These are phyloP conservation scores for Vollenhovia emeryi DNA, from an alignment of 1,140 invertebrate genomes.

Conservation along the genomic window DNA sequence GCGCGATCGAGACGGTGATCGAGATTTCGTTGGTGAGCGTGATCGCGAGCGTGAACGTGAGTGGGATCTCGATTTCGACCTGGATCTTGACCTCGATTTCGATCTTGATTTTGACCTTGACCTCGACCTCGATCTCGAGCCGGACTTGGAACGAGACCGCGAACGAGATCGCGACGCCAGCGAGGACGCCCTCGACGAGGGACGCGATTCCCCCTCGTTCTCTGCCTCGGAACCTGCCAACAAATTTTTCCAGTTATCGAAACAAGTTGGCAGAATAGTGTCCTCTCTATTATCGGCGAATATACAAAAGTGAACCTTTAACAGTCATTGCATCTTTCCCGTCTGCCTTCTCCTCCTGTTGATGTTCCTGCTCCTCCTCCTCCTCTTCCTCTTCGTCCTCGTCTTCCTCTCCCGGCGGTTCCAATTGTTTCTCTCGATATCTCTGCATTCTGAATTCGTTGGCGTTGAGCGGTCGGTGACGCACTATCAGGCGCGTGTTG, in stretches of 20 bases:
- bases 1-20: slow-evolving; percentile 72
- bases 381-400: slow-evolving; percentile 87
- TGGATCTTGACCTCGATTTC: neutral
- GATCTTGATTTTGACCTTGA: neutral
- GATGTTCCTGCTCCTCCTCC: slow-evolving; percentile 79
- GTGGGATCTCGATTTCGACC: neutral
- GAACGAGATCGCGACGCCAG: slow-evolving; percentile 77
- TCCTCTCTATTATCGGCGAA: neutral
- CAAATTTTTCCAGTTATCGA: slow-evolving; percentile 20
- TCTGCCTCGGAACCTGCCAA: slow-evolving; percentile 68
- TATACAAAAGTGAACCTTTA: neutral
- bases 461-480: slow-evolving; percentile 95
- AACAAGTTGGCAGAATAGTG: neutral
- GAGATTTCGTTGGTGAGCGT: slow-evolving; percentile 74
- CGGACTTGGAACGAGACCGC: slow-evolving; percentile 77
- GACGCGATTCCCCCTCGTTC: slow-evolving; percentile 76
- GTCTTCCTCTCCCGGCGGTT: slow-evolving; percentile 94
- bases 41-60: slow-evolving; percentile 72
- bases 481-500: slow-evolving; percentile 94
- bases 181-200: slow-evolving; percentile 57
- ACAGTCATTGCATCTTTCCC: slow-evolving; percentile 73
- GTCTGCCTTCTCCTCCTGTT: slow-evolving; percentile 78
- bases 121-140: slow-evolving; percentile 48
- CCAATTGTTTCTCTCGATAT: slow-evolving; percentile 94
- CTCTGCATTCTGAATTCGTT: slow-evolving; percentile 95